A percentile compares a stretch with the other conserved stretches of the same genome.
Evolutionary conservation across 1,140 invertebrate genomes (phyloP).

Genomic region (Heliconius eleuchia): DNA sequence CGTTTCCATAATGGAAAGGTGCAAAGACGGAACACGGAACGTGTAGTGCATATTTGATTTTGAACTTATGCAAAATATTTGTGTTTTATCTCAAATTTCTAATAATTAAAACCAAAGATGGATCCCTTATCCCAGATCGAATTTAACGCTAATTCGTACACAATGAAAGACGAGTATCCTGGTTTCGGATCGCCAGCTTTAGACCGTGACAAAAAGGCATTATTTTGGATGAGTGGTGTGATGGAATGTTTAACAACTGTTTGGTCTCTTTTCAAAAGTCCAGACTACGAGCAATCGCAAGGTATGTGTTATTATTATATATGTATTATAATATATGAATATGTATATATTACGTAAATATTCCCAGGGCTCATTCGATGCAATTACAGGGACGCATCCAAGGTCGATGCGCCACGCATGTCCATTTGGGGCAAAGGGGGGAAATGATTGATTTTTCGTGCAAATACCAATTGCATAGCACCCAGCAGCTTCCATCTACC

Average conservation of each 20-base stretch:
- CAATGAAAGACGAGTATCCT: constrained; percentile 37
- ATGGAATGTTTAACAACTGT: constrained; percentile 62
- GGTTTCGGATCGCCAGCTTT: constrained; percentile 34
- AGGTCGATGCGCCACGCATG: constrained; percentile 57
- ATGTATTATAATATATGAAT: constrained; percentile 23
- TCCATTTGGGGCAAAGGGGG: constrained; percentile 47
- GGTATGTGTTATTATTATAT: constrained; percentile 43
- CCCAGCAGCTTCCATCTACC: not conserved
- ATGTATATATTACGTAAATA: constrained; percentile 37
- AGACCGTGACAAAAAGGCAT: constrained; percentile 54
- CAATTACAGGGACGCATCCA: constrained; percentile 46
- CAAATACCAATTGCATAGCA: constrained; percentile 21
- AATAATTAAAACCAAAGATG: constrained; percentile 22
- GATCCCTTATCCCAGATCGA: constrained; percentile 38
- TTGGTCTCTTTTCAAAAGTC: constrained; percentile 48
- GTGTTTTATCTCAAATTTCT: constrained; percentile 5
- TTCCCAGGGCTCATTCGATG: constrained; percentile 43
- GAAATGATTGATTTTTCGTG: constrained; percentile 84
- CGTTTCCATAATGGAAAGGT: constrained; percentile 12
- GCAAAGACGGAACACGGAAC: not conserved
- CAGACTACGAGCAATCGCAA: constrained; percentile 47
- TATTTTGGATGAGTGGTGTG: constrained; percentile 62
- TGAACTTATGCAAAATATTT: not conserved
- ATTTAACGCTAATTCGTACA: constrained; percentile 24
- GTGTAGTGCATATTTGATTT: not conserved